Conservation (phyloP, 2,113 vertebrate species). For the Spizaetus ornatus region DNA sequence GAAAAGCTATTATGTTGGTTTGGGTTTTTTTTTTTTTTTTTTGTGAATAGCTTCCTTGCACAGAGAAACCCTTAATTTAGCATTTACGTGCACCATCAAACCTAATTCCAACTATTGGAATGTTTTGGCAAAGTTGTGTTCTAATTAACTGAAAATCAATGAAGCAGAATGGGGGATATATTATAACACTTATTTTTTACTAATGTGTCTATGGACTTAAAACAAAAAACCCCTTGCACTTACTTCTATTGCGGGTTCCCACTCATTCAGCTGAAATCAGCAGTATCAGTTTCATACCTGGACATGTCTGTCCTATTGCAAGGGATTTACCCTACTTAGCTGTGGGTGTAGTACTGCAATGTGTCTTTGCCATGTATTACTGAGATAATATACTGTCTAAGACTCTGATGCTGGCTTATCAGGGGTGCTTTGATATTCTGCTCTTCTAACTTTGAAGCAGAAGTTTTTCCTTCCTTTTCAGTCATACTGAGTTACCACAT, state of each 20-base stretch:
- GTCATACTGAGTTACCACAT: not conserved
- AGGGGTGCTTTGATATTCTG: not conserved
- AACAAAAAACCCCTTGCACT: not conserved
- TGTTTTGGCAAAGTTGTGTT: not conserved
- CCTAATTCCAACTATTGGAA: not conserved
- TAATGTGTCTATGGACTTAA: not conserved
- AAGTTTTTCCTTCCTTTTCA: not conserved
- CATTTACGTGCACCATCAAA: not conserved
- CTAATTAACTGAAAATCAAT: not conserved
- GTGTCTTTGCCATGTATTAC: not conserved
- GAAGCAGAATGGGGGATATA: not conserved
- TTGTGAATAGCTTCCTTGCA: not conserved
- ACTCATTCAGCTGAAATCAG: not conserved
- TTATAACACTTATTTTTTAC: not conserved
- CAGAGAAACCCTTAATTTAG: not conserved
- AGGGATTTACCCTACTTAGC: not conserved
- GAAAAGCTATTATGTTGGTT: not conserved
- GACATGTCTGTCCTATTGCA: not conserved
- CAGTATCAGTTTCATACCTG: not conserved
- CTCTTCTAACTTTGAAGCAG: not conserved
- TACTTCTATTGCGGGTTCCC: not conserved
- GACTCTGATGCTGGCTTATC: not conserved
- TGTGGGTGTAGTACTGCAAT: not conserved
- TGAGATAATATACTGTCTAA: not conserved
- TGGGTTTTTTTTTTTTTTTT: not conserved